Conservation (phyloP, 2,888 invertebrate genomes). For the Allolobophora icterica region DNA sequence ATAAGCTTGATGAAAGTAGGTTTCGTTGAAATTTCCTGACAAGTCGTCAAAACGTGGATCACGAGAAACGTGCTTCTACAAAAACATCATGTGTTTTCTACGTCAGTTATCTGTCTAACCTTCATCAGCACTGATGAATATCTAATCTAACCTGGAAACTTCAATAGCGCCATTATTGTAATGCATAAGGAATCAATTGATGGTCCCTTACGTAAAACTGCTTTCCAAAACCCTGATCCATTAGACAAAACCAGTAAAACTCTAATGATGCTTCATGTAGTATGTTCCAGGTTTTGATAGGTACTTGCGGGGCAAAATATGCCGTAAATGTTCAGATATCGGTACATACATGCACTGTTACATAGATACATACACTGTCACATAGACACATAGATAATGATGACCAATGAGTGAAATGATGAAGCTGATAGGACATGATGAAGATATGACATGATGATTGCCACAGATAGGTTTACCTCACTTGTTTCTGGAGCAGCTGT, state of each 20-base stretch:
- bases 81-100: background rate
- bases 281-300: background rate
- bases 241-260: background rate
- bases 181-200: background rate
- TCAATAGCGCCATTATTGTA: background rate
- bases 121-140: background rate
- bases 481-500: background rate
- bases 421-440: too few relatives aligned
- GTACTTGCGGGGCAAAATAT: background rate
- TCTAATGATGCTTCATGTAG: background rate
- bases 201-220: background rate
- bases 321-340: background rate
- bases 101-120: background rate
- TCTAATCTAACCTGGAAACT: background rate
- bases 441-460: background rate
- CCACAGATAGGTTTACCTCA: background rate
- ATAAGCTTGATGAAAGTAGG: constrained; percentile 78
- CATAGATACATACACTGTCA: background rate
- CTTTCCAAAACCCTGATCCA: background rate
- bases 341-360: background rate
- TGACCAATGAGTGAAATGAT: background rate
- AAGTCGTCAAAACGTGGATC: constrained; percentile 89
- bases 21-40: constrained; percentile 79
- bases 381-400: background rate
- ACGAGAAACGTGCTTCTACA: constrained; percentile 57